phyloP scores from a whole-genome alignment of 2,797 vertebrate genomes.

The Sebastes steindachneri region DNA sequence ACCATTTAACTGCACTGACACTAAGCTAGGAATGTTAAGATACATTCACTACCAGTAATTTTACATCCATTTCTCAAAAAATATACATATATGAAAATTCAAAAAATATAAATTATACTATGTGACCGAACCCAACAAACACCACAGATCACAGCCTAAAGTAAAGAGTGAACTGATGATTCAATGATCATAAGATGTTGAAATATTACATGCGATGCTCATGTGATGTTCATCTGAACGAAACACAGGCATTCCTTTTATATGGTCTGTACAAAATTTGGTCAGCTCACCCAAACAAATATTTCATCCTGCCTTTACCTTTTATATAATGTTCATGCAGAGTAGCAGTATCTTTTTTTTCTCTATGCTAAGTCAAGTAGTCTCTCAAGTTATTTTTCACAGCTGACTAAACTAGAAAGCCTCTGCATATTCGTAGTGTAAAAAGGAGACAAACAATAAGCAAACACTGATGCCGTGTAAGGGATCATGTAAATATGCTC shows the following conservation, averaged over 20 bases:
- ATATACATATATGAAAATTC: neutral
- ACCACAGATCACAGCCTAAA: neutral
- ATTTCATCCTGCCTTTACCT: neutral
- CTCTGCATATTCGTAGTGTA: neutral
- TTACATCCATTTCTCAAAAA: neutral
- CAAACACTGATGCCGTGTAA: neutral
- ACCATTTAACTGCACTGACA: conserved; percentile 16
- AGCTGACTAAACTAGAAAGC: neutral
- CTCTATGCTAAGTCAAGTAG: neutral
- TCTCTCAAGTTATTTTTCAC: neutral
- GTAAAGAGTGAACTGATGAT: neutral
- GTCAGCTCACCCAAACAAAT: neutral
- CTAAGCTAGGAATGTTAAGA: conserved; percentile 1
- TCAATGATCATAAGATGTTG: neutral
- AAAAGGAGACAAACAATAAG: neutral
- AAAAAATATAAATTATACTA: neutral
- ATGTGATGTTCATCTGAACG: neutral
- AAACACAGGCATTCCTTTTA: neutral
- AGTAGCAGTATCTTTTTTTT: neutral
- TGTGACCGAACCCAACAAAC: neutral
- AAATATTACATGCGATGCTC: neutral
- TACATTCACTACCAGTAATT: conserved; percentile 2
- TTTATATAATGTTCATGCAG: neutral
- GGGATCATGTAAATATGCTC: neutral
- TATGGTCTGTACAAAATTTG: neutral